phyloP scores from a whole-genome alignment of 2,888 invertebrate species.

The Tinea trinotella region DNA sequence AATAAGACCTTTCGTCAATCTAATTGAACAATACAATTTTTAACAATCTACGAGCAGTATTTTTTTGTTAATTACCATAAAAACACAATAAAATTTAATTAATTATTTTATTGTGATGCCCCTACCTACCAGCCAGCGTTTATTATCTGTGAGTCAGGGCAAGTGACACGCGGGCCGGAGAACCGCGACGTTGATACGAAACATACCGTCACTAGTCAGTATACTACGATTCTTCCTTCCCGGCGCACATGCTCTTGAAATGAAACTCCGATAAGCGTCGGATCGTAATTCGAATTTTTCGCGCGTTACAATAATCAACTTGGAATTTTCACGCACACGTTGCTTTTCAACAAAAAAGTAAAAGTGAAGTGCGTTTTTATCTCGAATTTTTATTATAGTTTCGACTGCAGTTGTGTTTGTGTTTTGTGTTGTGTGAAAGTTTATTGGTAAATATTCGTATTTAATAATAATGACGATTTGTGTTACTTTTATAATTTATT shows the following conservation, averaged over 20 bases:
- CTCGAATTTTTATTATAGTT: slow-evolving; percentile 18
- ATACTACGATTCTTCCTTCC: slow-evolving; percentile 13
- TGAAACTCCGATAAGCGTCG: neutral
- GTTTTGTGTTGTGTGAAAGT: slow-evolving; percentile 39
- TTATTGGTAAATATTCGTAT: slow-evolving; percentile 24
- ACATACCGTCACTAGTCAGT: no score
- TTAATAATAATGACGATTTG: no score
- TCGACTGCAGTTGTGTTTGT: slow-evolving; percentile 32
- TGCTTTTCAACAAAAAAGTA: slow-evolving; percentile 50
- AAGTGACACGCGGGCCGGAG: neutral
- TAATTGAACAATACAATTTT: no score
- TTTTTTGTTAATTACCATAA: neutral
- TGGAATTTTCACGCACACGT: slow-evolving; percentile 32
- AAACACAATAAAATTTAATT: neutral
- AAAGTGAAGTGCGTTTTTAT: slow-evolving; percentile 26
- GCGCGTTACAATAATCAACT: slow-evolving; percentile 1
- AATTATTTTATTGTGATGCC: neutral
- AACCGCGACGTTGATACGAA: neutral
- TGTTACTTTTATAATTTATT: no score
- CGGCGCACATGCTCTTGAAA: neutral
- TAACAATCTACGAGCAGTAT: neutral
- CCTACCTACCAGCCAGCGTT: slow-evolving; percentile 10
- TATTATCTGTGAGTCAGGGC: slow-evolving; percentile 9
- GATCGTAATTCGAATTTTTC: slow-evolving; percentile 5
- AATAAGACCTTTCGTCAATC: no score